Base-by-base conservation (phyloP, 2,113 vertebrate genomes). In the Xenopus borealis region DNA sequence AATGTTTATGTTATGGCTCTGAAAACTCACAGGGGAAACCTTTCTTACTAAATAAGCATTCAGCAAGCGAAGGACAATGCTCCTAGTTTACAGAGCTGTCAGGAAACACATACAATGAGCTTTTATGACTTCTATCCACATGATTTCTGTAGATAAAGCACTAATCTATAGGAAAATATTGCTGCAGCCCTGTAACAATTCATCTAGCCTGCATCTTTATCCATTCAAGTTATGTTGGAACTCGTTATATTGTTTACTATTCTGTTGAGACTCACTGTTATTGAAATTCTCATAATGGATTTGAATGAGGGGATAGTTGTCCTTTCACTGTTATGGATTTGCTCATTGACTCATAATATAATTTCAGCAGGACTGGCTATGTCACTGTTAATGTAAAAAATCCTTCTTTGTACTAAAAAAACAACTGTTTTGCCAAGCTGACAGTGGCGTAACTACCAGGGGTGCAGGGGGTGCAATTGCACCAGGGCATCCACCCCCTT, bases 51-150 rank as follows among this genome's bases (percentile, higher is more conserved):
- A 71, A 62, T 62, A 47, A 50, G 40, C 40, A 71, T 62, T 20
- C 19, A 71, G 58, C 55, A 62, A 16, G 33, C 62, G 33, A 40
- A 16, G 46, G 58, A 45, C 57, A 50, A 20, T 62, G 58, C 62
- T 71, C 61, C 61, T 12, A 47, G 61, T 30, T 58, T 62, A 58
- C 57, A 47, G 46, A 71, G 62, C 44, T 27, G 23, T 47, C 62
- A 61, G 69, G 19, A 62, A 71, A 50, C 69, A 71, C 46, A 46
- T 61, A 57, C 69, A 71, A 45, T 47, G 27, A 57, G 69, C 44
- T 62, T n/a, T 71, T 71, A 58, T 62, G 69, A 58, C 14, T 30
- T 71, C n/a, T 40, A 12, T 47, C 69, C 44, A 62, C 46, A 61
- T 14, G 12, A n/a, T 16, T 50, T 5, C 40, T 47, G 62, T 71